A percentile compares a stretch with the other conserved stretches of the same genome.
These are phyloP conservation scores for Trilocha varians DNA, from an alignment of 2,888 invertebrate genomes.

Conservation along the genomic window DNA sequence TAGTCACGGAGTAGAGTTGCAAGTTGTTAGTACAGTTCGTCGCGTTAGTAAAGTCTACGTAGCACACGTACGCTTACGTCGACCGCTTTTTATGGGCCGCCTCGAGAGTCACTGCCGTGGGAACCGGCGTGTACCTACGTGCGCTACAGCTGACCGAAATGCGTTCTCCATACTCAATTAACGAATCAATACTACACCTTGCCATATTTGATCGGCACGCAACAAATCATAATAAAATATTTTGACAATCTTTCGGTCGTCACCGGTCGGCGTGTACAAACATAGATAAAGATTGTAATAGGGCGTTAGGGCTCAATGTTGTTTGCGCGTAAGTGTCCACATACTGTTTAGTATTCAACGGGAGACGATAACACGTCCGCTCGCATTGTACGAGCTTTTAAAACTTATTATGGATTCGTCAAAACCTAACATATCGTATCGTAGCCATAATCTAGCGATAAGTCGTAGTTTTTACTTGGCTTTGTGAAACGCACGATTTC, in stretches of 20 bases:
- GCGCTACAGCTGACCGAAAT: slow-evolving; percentile 71
- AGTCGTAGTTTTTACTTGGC: slow-evolving; percentile 25
- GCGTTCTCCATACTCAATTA: slow-evolving; percentile 69
- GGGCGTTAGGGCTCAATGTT: slow-evolving; percentile 32
- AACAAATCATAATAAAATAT: slow-evolving; percentile 41
- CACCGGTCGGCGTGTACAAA: slow-evolving; percentile 24
- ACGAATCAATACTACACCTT: slow-evolving; percentile 63
- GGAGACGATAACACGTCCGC: slow-evolving; percentile 48
- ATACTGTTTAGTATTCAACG: slow-evolving; percentile 47
- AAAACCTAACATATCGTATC: slow-evolving; percentile 38
- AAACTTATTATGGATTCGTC: slow-evolving; percentile 54
- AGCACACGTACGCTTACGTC: slow-evolving; percentile 64
- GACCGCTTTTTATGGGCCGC: slow-evolving; percentile 65
- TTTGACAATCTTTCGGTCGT: slow-evolving; percentile 41
- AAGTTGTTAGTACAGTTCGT: slow-evolving; percentile 37
- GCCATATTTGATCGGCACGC: slow-evolving; percentile 48
- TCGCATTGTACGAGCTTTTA: slow-evolving; percentile 41
- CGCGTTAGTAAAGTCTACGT: slow-evolving; percentile 61
- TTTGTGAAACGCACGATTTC: slow-evolving; percentile 59
- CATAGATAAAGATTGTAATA: slow-evolving; percentile 23
- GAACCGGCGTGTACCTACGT: slow-evolving; percentile 69
- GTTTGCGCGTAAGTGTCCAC: slow-evolving; percentile 22
- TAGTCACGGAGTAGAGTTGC: slow-evolving; percentile 17
- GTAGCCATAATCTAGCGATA: slow-evolving; percentile 45
- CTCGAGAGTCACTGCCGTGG: slow-evolving; percentile 67